phyloP scores from a whole-genome alignment of 1,140 invertebrate genomes.

The Brachionus asplanchnoidis region DNA sequence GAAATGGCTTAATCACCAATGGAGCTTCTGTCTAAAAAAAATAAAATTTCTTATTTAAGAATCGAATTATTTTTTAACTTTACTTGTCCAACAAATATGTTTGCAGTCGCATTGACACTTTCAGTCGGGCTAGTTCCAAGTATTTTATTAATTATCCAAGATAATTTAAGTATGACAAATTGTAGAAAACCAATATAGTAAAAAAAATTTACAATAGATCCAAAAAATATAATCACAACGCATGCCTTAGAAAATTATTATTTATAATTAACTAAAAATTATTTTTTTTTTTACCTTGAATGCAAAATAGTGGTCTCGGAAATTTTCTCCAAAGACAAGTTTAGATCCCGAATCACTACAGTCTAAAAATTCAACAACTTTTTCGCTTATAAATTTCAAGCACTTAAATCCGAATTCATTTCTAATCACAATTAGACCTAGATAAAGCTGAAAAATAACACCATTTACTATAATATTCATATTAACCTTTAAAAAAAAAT shows the following conservation, averaged over 20 bases:
- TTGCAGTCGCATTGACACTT: slow-evolving; percentile 53
- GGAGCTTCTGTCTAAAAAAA: slow-evolving; percentile 29
- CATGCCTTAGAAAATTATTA: slow-evolving; percentile 61
- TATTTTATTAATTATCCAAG: slow-evolving; percentile 54
- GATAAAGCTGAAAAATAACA: slow-evolving; percentile 65
- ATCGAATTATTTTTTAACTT: too few species aligned
- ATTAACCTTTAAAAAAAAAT: not conserved
- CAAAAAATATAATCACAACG: slow-evolving; percentile 83
- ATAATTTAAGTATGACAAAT: slow-evolving; percentile 74
- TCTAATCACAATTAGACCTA: slow-evolving; percentile 76
- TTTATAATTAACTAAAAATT: too few species aligned
- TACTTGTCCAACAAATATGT: slow-evolving; percentile 53
- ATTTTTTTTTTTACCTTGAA: not conserved
- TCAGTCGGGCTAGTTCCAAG: slow-evolving; percentile 31
- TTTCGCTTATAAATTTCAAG: slow-evolving; percentile 70
- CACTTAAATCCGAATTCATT: slow-evolving; percentile 70
- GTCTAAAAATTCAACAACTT: slow-evolving; percentile 67
- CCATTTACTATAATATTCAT: slow-evolving; percentile 4
- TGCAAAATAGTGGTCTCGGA: slow-evolving; percentile 14
- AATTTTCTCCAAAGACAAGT: slow-evolving; percentile 56
- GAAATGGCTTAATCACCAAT: slow-evolving; percentile 12
- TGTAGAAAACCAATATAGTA: slow-evolving; percentile 84
- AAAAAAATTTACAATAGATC: slow-evolving; percentile 76
- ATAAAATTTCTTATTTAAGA: not conserved
- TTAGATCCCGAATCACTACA: slow-evolving; percentile 63